Evolutionary conservation across 1,140 invertebrate genomes (phyloP).

Genomic region (Oreohelix idahoensis): DNA sequence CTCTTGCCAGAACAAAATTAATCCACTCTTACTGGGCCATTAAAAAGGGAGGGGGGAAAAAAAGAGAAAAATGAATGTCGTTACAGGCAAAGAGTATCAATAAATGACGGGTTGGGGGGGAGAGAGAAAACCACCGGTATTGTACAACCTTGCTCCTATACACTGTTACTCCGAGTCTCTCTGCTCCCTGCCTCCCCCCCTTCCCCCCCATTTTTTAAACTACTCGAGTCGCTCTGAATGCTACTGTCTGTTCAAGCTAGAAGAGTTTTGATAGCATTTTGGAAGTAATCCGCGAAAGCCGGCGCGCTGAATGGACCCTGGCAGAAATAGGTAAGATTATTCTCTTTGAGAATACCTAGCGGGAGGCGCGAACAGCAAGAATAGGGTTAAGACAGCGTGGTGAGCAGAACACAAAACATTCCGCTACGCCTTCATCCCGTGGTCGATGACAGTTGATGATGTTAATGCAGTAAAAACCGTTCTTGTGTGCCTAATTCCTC

Average conservation of each 20-base stretch:
- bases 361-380: not conserved
- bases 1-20: no score
- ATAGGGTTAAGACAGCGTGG: not conserved
- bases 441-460: not conserved
- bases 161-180: no score
- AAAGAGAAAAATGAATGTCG: no score
- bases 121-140: not conserved
- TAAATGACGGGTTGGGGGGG: no score
- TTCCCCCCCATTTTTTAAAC: no score
- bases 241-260: no score
- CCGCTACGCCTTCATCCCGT: not conserved
- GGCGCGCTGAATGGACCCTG: not conserved
- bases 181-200: not conserved
- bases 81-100: not conserved
- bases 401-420: not conserved
- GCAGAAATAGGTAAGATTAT: not conserved
- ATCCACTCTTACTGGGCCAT: no score
- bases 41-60: no score
- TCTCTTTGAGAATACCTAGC: not conserved
- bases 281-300: not conserved
- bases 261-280: no score
- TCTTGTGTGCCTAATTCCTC: not conserved
- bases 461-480: not conserved
- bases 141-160: not conserved
- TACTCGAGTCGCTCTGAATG: no score